Conservation (phyloP, 2,797 vertebrate genomes). For the Zenarchopterus dispar region DNA sequence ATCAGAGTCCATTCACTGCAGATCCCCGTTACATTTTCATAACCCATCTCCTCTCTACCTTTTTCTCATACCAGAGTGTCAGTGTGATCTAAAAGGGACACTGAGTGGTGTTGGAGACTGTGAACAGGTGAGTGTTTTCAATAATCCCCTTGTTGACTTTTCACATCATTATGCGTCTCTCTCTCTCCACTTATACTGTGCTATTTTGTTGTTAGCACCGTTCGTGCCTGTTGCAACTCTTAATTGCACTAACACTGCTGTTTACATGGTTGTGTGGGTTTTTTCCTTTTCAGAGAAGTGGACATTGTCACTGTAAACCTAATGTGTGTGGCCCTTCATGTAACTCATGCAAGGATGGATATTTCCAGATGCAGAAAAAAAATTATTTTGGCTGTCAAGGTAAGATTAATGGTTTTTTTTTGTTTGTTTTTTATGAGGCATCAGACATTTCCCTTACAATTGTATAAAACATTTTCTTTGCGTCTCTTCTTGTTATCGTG, state of each 20-base stretch:
- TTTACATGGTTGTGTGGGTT: background rate
- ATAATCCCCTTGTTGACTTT: background rate
- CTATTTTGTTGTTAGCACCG: background rate
- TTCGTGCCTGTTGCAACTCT: no score
- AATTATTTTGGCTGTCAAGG: slow-evolving; percentile 94
- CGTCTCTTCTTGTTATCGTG: no score
- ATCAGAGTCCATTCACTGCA: slow-evolving; percentile 75
- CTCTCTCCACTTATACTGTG: background rate
- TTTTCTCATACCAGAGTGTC: slow-evolving; percentile 84
- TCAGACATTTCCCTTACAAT: background rate
- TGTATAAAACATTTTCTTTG: background rate
- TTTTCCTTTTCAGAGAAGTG: slow-evolving; percentile 78
- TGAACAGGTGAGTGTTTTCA: slow-evolving; percentile 84
- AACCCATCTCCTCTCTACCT: slow-evolving; percentile 10
- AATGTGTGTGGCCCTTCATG: slow-evolving; percentile 84
- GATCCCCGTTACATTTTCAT: slow-evolving; percentile 27
- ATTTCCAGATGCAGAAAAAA: slow-evolving; percentile 85
- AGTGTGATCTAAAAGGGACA: slow-evolving; percentile 89
- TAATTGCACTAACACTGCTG: background rate
- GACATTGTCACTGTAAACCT: slow-evolving; percentile 90
- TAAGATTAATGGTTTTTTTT: slow-evolving; percentile 55
- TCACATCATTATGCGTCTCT: background rate
- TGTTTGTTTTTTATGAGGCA: background rate
- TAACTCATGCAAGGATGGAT: slow-evolving; percentile 87
- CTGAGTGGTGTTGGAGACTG: slow-evolving; percentile 90